phyloP scores from a whole-genome alignment of 2,888 invertebrate genomes.

The Pollenia labialis region DNA sequence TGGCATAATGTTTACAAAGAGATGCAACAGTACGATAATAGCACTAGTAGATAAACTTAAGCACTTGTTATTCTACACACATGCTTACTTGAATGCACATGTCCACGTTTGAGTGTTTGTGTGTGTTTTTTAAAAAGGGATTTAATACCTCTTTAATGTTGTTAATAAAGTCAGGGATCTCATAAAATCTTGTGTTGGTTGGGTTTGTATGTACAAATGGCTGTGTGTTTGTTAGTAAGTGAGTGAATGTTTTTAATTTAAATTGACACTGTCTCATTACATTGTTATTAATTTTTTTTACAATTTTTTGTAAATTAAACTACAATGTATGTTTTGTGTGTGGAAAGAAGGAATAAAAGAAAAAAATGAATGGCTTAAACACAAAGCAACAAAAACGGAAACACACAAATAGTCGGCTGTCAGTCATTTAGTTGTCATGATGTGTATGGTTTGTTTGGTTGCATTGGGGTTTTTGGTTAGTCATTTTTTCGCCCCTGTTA shows the following conservation, averaged over 20 bases:
- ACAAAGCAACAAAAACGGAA: constrained; percentile 22
- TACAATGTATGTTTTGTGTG: constrained; percentile 11
- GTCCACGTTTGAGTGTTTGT: background rate
- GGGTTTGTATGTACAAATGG: too few relatives aligned
- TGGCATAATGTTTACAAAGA: background rate
- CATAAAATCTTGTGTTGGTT: constrained; percentile 9
- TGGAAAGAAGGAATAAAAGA: background rate
- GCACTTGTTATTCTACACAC: background rate
- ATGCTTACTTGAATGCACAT: background rate
- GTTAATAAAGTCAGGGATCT: constrained; percentile 64
- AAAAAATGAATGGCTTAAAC: constrained; percentile 48
- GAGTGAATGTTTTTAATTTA: constrained; percentile 62
- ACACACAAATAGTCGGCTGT: constrained; percentile 40
- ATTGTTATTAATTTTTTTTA: constrained; percentile 60
- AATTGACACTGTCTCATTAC: constrained; percentile 69
- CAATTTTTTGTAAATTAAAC: constrained; percentile 38
- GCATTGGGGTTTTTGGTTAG: constrained; percentile 62
- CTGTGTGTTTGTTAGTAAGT: background rate
- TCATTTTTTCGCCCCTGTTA: constrained; percentile 39
- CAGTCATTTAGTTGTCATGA: constrained; percentile 65
- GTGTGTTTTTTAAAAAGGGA: constrained; percentile 37
- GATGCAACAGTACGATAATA: background rate
- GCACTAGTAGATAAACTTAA: constrained; percentile 1
- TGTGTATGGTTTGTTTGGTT: constrained; percentile 62
- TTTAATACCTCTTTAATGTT: constrained; percentile 63